A percentile compares a stretch with the other conserved stretches of the same genome.
phyloP scores from a whole-genome alignment of 1,140 invertebrate species.

The Diorhabda elongata region DNA sequence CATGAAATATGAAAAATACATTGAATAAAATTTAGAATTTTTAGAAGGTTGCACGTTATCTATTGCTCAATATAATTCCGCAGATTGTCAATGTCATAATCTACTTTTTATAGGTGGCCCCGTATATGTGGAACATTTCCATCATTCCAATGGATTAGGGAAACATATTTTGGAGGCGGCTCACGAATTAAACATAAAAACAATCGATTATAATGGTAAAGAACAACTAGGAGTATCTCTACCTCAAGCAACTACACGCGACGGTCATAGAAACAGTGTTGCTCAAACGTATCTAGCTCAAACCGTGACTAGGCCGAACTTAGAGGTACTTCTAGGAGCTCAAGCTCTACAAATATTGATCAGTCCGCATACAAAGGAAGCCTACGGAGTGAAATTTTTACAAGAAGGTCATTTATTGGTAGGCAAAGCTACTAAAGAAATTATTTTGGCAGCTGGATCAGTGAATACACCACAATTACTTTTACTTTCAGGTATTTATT shows the following conservation, averaged over 20 bases:
- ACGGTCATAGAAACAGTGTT: slow-evolving; percentile 53
- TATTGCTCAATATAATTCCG: too few relatives aligned
- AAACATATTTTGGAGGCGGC: slow-evolving; percentile 62
- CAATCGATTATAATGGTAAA: slow-evolving; percentile 63
- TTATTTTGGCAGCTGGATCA: slow-evolving; percentile 70
- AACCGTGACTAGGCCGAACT: slow-evolving; percentile 57
- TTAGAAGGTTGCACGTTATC: too few relatives aligned
- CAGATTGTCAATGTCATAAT: too few relatives aligned
- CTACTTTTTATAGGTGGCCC: slow-evolving; percentile 48
- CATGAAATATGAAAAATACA: too few relatives aligned
- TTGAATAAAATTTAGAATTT: too few relatives aligned
- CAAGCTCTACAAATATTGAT: slow-evolving; percentile 62
- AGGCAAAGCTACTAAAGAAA: slow-evolving; percentile 61
- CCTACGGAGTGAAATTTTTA: slow-evolving; percentile 61
- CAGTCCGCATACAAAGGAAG: slow-evolving; percentile 54
- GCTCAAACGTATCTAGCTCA: slow-evolving; percentile 55
- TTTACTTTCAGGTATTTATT: slow-evolving; percentile 60
- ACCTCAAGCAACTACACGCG: slow-evolving; percentile 60
- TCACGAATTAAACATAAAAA: slow-evolving; percentile 52
- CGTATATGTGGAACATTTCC: slow-evolving; percentile 54
- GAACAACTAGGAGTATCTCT: slow-evolving; percentile 59
- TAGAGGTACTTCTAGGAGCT: slow-evolving; percentile 57
- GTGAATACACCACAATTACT: slow-evolving; percentile 85
- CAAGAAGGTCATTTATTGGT: slow-evolving; percentile 45
- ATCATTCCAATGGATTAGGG: slow-evolving; percentile 47